Base-by-base conservation (phyloP, 2,797 vertebrate species). In the Amblyraja radiata region DNA sequence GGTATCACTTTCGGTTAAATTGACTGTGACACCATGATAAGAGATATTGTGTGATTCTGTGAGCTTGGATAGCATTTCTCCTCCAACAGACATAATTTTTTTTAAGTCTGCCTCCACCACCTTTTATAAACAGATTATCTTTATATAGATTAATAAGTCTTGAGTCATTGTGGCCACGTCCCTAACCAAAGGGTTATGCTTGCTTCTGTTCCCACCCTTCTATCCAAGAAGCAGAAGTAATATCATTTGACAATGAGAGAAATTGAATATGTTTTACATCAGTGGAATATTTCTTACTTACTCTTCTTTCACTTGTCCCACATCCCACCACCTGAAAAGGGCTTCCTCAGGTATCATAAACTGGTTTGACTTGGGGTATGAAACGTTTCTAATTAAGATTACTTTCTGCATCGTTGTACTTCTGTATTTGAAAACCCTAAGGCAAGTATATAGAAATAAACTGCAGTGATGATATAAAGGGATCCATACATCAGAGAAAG, bases 101-200 rank as follows among this genome's bases (percentile, higher is more conserved):
- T 84, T 54, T n/a, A 46, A 83, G 81, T 13, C 11, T 84, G 25
- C 14, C 25, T 84, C 11, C 25, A 58, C 39, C 46, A 84, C 25
- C 54, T 84, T 84, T 84, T 61, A 84, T 28, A 84, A 84, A 36
- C 54, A 84, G 81, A 84, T 11, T 84, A 61, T 61, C 23, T n/a
- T 84, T 84, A 61, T 84, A 61, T 21, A 61, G 54, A n/a, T 84
- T 84, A 54, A 83, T 83, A 83, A 1, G 8, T 54, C 39, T 81
- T 84, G 54, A 84, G 81, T 84, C 81, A 84, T 61, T 84, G 54
- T 32, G 23, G n/a, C 54, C 81, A 61, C 58, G 61, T 84, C 61
- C 25, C 11, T 61, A 61, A n/a, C 25, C 54, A 84, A 61, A 13
- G 25, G 1, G 23, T 84, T 16, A 84, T 84, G 81, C 10, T 61